phyloP scores from a whole-genome alignment of 2,797 vertebrate genomes.

The Microctenopoma stevenorrisi region DNA sequence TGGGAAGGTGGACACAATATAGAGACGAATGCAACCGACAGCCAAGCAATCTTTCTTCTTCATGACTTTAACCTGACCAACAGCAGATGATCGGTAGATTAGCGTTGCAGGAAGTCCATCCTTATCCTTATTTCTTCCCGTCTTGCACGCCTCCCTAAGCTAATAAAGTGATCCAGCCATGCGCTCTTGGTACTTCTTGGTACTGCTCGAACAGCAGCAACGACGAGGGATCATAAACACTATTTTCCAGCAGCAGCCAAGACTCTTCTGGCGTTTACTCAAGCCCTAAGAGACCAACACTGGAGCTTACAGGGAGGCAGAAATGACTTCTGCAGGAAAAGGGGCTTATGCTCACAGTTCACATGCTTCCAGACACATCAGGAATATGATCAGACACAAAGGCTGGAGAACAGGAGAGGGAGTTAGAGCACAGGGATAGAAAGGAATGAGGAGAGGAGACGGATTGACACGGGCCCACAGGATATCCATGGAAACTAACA shows the following conservation, averaged over 20 bases:
- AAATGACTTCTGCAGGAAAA: conserved; percentile 2
- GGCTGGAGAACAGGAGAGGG: not conserved
- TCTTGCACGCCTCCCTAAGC: conserved; percentile 22
- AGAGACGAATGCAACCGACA: not conserved
- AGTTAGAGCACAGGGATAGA: conserved; percentile 7
- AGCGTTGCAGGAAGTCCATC: not conserved
- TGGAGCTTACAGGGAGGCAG: conserved; percentile 5
- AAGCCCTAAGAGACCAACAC: not conserved
- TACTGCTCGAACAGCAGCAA: conserved; percentile 19
- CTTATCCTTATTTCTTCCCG: conserved; percentile 41
- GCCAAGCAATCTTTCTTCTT: not conserved
- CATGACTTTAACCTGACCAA: not conserved
- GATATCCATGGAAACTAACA: conserved; percentile 79
- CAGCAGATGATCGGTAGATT: conserved; percentile 11
- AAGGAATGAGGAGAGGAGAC: conserved; percentile 40
- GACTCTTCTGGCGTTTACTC: conserved; percentile 18
- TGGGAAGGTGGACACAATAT: conserved; percentile 2
- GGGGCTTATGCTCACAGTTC: not conserved
- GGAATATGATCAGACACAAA: conserved; percentile 11
- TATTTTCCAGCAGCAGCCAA: conserved; percentile 13
- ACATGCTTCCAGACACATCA: conserved; percentile 4
- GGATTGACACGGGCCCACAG: conserved; percentile 44
- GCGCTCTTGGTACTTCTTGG: conserved; percentile 24
- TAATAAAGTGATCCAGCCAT: conserved; percentile 45
- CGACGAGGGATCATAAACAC: conserved; percentile 28